Conservation (phyloP, 2,113 vertebrate genomes). For the Cephalophus harveyi region DNA sequence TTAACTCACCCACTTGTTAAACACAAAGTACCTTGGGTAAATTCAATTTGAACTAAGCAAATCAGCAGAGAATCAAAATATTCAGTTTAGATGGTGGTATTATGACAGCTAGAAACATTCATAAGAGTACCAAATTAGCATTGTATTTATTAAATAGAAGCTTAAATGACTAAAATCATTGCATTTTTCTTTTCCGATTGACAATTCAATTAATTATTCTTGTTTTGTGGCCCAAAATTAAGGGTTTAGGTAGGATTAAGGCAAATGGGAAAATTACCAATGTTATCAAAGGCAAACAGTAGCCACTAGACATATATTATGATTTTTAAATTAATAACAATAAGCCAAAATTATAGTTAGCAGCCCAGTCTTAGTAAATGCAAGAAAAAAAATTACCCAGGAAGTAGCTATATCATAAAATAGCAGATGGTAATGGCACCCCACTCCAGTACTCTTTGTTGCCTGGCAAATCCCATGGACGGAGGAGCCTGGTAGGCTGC, state of each 20-base stretch:
- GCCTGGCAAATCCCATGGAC: no score
- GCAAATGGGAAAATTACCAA: background rate
- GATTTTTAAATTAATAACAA: background rate
- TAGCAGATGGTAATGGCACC: background rate
- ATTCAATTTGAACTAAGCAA: background rate
- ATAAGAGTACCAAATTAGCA: background rate
- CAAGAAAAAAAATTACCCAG: slow-evolving; percentile 6
- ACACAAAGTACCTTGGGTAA: background rate
- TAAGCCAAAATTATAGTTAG: background rate
- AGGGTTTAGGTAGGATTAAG: background rate
- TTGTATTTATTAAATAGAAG: background rate
- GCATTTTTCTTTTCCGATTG: background rate
- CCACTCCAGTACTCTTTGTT: no score
- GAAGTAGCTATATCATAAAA: background rate
- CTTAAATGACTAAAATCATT: background rate
- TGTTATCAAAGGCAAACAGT: background rate
- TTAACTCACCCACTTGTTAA: slow-evolving; percentile 3
- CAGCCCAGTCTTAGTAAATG: background rate
- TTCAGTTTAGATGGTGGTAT: background rate
- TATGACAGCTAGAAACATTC: background rate
- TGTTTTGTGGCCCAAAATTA: background rate
- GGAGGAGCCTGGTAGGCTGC: no score
- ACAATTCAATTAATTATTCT: background rate
- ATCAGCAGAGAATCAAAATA: background rate
- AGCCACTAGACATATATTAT: background rate